Evolutionary conservation across 2,888 invertebrate species (phyloP), one percentile per base, ranked within the genome.

Genomic region (Mimachlamys varia): DNA sequence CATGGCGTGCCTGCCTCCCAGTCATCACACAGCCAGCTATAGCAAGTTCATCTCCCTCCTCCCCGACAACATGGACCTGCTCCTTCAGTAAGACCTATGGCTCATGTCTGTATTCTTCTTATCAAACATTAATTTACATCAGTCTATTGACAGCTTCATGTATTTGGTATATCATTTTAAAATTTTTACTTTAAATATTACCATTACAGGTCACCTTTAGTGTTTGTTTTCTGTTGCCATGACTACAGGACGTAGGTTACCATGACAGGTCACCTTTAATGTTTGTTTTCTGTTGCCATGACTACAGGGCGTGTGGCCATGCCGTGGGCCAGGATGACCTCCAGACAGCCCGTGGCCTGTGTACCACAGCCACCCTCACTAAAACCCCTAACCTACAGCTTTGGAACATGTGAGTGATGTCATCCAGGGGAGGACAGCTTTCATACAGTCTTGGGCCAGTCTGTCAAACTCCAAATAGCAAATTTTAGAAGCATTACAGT

Each of bases 321-420:
- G 93, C 91, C 33, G 58, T 95, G n/a, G 89, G 88, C 27, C 92
- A 92, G 7, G 93, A 93, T 22, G 94, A 94, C 76, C 91, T 91
- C 33, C 94, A 93, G 88, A 91, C 91, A 50, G 94, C 94, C 19
- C 91, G 93, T 27, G 93, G 93, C 90, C 92, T 95, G 49, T 94
- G 94, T 91, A 93, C 93, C 76, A 92, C 93, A 2, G 93, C 94
- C 13, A 90, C 93, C 38, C 92, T 91, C 50, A 95, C 95, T 44
- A 92, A 93, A 87, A 93, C 94, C n/a, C 92, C 94, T 88, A 95
- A 94, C 90, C 91, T 93, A 15, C 90, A 92, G 22, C 92, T 96
- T 55, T 96, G 96, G 96, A 95, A 95, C 94, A 94, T 95, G 96
- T 96, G 94, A 95, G 94, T 91, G 37, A 55, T 55, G 49, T 88